These are phyloP conservation scores for Phoeniculus purpureus DNA, from an alignment of 2,797 vertebrate species.

Conservation along the genomic window DNA sequence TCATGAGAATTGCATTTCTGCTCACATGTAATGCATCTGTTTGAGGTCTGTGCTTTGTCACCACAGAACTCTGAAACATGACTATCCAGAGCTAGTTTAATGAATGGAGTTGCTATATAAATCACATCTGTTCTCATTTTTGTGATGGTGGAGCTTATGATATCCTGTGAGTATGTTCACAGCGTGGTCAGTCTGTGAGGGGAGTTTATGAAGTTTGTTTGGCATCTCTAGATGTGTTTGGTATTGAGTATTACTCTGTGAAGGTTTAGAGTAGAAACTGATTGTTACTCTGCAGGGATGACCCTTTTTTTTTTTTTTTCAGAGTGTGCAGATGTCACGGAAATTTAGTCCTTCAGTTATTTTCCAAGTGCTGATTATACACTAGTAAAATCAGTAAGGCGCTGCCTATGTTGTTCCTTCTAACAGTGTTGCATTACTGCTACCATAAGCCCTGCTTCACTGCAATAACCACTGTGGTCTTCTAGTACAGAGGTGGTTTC, in stretches of 20 bases:
- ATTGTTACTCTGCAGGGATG: background rate
- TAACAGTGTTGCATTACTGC: background rate
- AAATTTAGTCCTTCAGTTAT: background rate
- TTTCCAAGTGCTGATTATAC: background rate
- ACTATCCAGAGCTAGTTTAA: background rate
- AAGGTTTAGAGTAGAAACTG: background rate
- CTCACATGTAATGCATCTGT: background rate
- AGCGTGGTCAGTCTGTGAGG: background rate
- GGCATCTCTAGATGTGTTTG: background rate
- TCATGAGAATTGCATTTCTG: background rate
- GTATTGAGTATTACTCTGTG: background rate
- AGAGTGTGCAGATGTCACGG: background rate
- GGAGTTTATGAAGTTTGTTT: background rate
- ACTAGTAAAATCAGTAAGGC: background rate
- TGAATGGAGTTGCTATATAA: background rate
- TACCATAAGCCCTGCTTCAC: background rate
- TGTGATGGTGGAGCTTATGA: background rate
- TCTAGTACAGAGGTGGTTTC: background rate
- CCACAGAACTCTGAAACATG: background rate
- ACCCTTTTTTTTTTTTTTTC: background rate
- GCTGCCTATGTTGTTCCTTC: background rate
- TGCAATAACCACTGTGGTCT: background rate
- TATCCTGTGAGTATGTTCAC: background rate
- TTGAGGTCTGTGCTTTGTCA: background rate
- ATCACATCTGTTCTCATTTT: background rate